These are phyloP conservation scores for Kryptolebias marmoratus DNA, from an alignment of 2,113 vertebrate species.

Conservation along the genomic window DNA sequence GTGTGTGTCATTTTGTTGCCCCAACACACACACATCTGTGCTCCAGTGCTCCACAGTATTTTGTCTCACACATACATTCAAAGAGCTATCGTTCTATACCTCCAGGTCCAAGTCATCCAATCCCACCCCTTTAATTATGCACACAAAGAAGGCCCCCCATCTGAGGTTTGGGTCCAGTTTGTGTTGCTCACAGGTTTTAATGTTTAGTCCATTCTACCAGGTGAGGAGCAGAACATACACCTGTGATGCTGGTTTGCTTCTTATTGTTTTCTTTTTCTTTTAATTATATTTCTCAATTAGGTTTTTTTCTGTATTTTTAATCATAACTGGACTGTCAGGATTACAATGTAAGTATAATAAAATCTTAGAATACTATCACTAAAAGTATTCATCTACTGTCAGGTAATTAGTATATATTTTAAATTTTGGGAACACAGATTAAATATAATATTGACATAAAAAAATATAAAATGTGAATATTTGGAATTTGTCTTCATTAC, in stretches of 20 bases:
- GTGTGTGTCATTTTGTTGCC: too few relatives aligned
- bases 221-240: constrained; percentile 21
- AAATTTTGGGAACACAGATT: neutral
- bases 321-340: neutral
- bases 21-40: constrained; percentile 5
- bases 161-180: constrained; percentile 65
- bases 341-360: constrained; percentile 43
- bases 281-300: neutral
- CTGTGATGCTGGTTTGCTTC: neutral
- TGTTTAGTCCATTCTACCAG: constrained; percentile 44
- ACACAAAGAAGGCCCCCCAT: constrained; percentile 73
- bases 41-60: constrained; percentile 6
- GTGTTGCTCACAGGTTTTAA: constrained; percentile 61
- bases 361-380: neutral
- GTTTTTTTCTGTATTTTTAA: neutral
- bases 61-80: constrained; percentile 54
- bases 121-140: constrained; percentile 80
- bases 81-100: constrained; percentile 58
- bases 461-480: too few relatives aligned
- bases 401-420: neutral
- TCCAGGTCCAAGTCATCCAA: constrained; percentile 73
- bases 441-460: neutral
- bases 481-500: too few relatives aligned
- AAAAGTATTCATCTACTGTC: neutral
- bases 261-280: neutral